Conservation (phyloP, 2,113 vertebrate species). For the Theristicus caerulescens region DNA sequence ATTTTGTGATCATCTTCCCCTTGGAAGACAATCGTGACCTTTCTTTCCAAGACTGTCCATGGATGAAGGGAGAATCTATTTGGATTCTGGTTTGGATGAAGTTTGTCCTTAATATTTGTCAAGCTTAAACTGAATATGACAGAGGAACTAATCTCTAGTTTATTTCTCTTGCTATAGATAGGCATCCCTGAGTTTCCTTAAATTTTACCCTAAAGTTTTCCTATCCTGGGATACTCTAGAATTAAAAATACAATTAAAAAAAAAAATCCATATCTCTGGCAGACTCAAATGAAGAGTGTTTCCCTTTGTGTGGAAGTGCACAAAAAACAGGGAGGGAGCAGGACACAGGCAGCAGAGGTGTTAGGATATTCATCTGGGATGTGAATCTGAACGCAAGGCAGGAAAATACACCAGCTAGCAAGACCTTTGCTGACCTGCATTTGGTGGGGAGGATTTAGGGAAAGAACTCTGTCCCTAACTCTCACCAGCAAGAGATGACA, state of each 20-base stretch:
- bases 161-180: neutral
- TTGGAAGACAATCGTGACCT: neutral
- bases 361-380: neutral
- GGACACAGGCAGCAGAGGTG: neutral
- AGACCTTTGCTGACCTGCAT: neutral
- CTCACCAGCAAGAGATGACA: neutral
- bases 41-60: neutral
- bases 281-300: neutral
- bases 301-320: neutral
- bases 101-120: neutral
- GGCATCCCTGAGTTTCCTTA: neutral
- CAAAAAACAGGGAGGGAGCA: neutral
- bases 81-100: neutral
- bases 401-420: neutral
- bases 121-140: neutral
- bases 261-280: neutral
- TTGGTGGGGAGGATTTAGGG: neutral
- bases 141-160: neutral
- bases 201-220: neutral
- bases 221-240: neutral
- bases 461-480: neutral
- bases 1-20: neutral
- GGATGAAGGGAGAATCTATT: neutral
- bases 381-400: neutral
- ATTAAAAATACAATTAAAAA: neutral